Evolutionary conservation across 2,113 vertebrate species (phyloP).

Genomic region (Murina feae): DNA sequence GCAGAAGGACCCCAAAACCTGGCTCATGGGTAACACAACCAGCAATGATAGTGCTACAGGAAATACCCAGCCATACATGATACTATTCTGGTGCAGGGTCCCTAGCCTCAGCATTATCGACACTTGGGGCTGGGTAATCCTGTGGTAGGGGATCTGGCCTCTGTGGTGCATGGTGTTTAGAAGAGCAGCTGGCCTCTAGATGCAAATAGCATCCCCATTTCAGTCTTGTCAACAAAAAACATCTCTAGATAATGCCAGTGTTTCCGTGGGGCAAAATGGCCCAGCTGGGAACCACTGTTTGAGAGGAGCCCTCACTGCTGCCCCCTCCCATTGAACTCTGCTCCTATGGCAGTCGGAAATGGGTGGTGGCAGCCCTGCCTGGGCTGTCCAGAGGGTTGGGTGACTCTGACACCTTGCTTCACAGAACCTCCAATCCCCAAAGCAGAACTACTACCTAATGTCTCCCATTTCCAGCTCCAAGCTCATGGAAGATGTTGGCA

Average conservation of each 20-base stretch:
- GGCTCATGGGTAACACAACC: accelerated
- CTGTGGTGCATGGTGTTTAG: background rate
- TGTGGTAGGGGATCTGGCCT: background rate
- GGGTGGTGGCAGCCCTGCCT: background rate
- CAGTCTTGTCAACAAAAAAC: background rate
- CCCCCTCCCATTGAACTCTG: too few relatives aligned
- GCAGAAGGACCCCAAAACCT: background rate
- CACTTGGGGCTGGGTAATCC: background rate
- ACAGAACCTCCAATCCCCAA: accelerated
- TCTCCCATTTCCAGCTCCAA: too few relatives aligned
- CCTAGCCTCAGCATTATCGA: background rate
- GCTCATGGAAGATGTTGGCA: background rate
- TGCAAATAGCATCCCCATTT: background rate
- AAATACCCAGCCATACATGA: background rate
- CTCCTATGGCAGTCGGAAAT: accelerated
- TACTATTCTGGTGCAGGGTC: background rate
- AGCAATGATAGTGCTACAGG: background rate
- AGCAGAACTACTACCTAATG: background rate
- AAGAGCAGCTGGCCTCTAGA: background rate
- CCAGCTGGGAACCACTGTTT: background rate
- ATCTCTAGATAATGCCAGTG: background rate
- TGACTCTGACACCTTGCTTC: background rate
- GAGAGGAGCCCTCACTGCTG: background rate
- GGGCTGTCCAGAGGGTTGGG: background rate
- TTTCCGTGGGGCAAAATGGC: background rate